A percentile compares a stretch with the other conserved stretches of the same genome.
Conservation (phyloP, 2,113 vertebrate species). For the Litocranius walleri region DNA sequence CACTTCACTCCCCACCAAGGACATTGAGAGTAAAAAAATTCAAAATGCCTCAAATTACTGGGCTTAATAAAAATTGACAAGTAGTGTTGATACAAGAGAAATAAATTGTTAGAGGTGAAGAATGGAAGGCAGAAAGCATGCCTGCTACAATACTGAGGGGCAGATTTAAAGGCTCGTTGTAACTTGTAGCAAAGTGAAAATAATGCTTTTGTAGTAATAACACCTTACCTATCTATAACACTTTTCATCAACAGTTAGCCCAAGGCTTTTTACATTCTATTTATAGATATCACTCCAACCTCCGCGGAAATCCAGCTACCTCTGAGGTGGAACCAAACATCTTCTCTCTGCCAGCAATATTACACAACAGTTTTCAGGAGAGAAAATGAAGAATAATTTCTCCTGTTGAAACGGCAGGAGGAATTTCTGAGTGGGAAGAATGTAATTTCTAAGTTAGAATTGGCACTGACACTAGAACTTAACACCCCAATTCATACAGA, state of each 20-base stretch:
- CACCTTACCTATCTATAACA: slow-evolving; percentile 72
- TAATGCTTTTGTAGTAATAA: slow-evolving; percentile 81
- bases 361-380: slow-evolving; percentile 65
- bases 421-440: slow-evolving; percentile 61
- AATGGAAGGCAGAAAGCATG: slow-evolving; percentile 53
- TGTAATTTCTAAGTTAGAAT: slow-evolving; percentile 49
- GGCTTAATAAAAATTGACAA: slow-evolving; percentile 81
- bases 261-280: slow-evolving; percentile 77
- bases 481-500: slow-evolving; percentile 56
- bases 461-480: slow-evolving; percentile 65
- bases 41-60: slow-evolving; percentile 74
- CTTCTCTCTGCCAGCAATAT: slow-evolving; percentile 53
- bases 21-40: slow-evolving; percentile 54
- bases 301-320: slow-evolving; percentile 66
- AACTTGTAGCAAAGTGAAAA: slow-evolving; percentile 76
- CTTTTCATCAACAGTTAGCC: slow-evolving; percentile 75
- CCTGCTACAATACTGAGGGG: slow-evolving; percentile 57
- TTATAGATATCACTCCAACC: slow-evolving; percentile 76
- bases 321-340: slow-evolving; percentile 67
- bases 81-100: slow-evolving; percentile 73
- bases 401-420: slow-evolving; percentile 48
- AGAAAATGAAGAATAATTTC: slow-evolving; percentile 63
- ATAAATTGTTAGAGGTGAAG: slow-evolving; percentile 54
- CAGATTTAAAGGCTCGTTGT: slow-evolving; percentile 72
- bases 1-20: slow-evolving; percentile 72